Evolutionary conservation across 1,140 invertebrate genomes (phyloP), one percentile per base, ranked within the genome.

Genomic region (Aphelinus atriplicis): DNA sequence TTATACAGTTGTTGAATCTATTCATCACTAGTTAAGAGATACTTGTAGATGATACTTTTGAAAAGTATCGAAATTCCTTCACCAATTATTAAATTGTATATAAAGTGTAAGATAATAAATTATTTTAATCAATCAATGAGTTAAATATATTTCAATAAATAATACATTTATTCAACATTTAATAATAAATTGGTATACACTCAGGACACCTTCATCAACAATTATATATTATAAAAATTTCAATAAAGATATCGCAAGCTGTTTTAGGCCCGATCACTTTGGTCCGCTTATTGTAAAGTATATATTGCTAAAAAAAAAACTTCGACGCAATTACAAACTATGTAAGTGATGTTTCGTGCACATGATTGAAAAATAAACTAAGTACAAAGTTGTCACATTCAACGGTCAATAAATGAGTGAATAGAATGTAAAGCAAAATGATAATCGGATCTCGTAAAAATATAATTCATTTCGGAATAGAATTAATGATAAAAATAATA

Each of bases 131-230:
- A n/a, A 68, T 4, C 55, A 57, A 50, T 42, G 43, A 75, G 53
- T 65, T 64, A 75, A 66, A 71, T 75, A 75, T 75, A 75, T 75
- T 75, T 75, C 10, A 75, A 75, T 70, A 75, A 75, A 75, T 73
- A 73, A 73, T 75, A 75, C 73, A 75, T 61, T 70, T 53, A 75
- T 61, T 70, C 55, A 69, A 75, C 62, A 70, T 70, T 57, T 64
- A 60, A 75, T 75, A 75, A 58, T 58, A 75, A 70, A 70, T 53
- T 63, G 3, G 58, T 66, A 64, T 65, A 71, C 26, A 71, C 55
- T 75, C 62, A 66, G 45, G 56, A 75, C 62, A 71, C 47, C 73
- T 71, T 75, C 60, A 71, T 71, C 55, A 75, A 65, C 9, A 57
- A 42, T 69, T n/a, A 7, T 58, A 70, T 69, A 56, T 48, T 48